Conservation (phyloP, 2,113 vertebrate species). For the Formicarius rufipectus region DNA sequence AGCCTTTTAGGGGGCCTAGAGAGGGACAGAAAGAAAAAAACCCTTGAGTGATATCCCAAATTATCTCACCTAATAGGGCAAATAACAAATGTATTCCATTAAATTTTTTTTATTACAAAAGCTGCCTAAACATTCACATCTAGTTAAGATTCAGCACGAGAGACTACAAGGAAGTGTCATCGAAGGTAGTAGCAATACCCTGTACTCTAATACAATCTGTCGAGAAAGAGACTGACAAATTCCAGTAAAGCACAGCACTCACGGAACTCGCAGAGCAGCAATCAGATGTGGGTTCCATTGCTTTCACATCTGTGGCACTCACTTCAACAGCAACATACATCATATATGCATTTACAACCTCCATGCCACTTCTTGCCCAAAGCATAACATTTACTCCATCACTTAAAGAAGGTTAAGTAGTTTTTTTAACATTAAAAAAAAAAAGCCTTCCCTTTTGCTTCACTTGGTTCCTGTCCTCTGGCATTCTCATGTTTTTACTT, state of each 20-base stretch:
- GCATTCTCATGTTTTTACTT: not conserved
- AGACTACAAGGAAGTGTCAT: fast-evolving
- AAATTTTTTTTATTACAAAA: not conserved
- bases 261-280: fast-evolving
- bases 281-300: not conserved
- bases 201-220: too few species aligned
- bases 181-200: not conserved
- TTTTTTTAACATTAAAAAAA: not conserved
- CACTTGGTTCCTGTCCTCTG: not conserved
- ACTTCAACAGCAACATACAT: fast-evolving
- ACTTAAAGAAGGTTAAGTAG: not conserved
- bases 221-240: not conserved
- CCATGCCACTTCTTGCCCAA: fast-evolving
- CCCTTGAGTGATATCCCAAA: not conserved
- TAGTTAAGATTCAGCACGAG: not conserved
- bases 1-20: not conserved
- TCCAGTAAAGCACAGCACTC: fast-evolving
- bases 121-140: not conserved
- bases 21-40: not conserved
- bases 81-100: not conserved
- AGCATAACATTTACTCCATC: not conserved
- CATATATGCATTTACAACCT: not conserved
- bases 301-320: not conserved
- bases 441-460: not conserved
- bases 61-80: not conserved